Conservation (phyloP, 1,140 invertebrate genomes). For the Copidosoma floridanum region DNA sequence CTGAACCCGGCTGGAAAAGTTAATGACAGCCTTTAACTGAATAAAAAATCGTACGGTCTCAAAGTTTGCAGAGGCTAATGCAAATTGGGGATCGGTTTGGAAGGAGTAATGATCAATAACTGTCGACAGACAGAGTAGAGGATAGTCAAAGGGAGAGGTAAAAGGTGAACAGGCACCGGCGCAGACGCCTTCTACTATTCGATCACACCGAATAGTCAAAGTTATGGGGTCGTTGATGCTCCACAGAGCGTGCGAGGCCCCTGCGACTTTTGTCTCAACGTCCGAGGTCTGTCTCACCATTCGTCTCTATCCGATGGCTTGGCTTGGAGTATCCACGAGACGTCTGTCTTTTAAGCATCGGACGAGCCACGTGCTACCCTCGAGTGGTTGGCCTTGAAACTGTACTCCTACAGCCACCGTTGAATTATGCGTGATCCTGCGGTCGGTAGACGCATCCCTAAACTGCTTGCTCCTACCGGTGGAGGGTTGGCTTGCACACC, state of each 20-base stretch:
- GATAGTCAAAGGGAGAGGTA: background rate
- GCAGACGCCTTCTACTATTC: conserved; percentile 47
- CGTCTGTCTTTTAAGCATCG: too few species aligned
- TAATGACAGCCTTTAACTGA: too few species aligned
- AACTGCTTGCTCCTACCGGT: background rate
- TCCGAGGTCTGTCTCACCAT: too few species aligned
- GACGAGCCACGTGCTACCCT: conserved; percentile 55
- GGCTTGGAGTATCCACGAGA: too few species aligned
- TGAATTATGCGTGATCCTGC: conserved; percentile 43
- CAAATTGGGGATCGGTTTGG: conserved; percentile 55
- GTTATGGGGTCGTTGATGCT: conserved; percentile 37
- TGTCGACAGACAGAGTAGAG: background rate
- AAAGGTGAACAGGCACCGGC: conserved; percentile 33
- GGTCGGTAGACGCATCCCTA: background rate
- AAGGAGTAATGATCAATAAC: conserved; percentile 58
- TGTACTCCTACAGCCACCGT: conserved; percentile 4
- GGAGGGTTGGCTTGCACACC: background rate
- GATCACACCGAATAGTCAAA: too few species aligned
- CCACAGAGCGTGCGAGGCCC: background rate
- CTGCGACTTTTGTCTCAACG: too few species aligned
- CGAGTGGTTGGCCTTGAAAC: conserved; percentile 43
- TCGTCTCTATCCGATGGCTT: too few species aligned
- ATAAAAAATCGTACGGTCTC: too few species aligned
- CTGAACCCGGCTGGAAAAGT: too few species aligned
- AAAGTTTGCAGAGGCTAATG: too few species aligned